Evolutionary conservation across 2,797 vertebrate genomes (phyloP).

Genomic region (Alosa sapidissima): DNA sequence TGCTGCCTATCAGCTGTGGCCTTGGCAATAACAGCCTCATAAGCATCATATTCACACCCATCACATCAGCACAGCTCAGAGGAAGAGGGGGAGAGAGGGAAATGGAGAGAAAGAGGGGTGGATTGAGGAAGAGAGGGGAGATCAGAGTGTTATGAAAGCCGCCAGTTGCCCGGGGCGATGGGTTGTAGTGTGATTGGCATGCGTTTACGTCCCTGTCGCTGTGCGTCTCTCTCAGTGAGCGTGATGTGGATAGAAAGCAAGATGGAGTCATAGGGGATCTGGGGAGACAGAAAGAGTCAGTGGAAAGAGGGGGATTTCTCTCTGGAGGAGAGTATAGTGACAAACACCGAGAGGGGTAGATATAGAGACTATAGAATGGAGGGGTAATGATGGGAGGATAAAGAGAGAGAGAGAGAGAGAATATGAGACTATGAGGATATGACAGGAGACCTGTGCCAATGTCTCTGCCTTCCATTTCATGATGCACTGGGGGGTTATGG

Average conservation of each 20-base stretch:
- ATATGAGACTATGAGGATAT: not conserved
- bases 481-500: not conserved
- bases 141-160: slow-evolving; percentile 25
- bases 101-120: not conserved
- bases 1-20: not conserved
- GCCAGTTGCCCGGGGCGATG: slow-evolving; percentile 31
- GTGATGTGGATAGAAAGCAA: not conserved
- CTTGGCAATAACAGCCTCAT: slow-evolving; percentile 4
- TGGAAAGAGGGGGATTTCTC: no score
- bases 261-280: not conserved
- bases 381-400: not conserved
- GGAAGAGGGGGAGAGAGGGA: not conserved
- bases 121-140: not conserved
- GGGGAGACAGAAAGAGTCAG: not conserved
- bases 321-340: not conserved
- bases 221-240: not conserved
- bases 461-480: not conserved
- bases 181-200: slow-evolving; percentile 25
- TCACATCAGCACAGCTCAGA: slow-evolving; percentile 22
- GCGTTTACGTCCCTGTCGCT: slow-evolving; percentile 31
- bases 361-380: not conserved
- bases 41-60: slow-evolving; percentile 24
- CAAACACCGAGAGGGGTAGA: not conserved
- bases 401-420: not conserved
- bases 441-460: not conserved